Conservation (phyloP, 30 jellyfish, hydroid and myxozoan genomes). For the Hydractinia echinata region DNA sequence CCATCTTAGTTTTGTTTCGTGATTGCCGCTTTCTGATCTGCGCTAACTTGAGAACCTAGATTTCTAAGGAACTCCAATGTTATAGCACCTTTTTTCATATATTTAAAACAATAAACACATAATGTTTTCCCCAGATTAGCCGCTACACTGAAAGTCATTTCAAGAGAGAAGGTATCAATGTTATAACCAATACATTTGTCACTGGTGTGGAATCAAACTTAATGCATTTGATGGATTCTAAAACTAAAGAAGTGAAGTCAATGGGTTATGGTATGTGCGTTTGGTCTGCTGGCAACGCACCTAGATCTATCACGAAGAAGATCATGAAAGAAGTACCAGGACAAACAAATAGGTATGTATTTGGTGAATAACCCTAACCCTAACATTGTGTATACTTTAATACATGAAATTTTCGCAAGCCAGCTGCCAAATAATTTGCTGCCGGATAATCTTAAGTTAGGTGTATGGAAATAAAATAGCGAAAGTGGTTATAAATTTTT, state of each 20-base stretch:
- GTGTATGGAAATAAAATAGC: too few relatives aligned
- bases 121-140: constrained; percentile 52
- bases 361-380: too few relatives aligned
- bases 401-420: too few relatives aligned
- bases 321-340: constrained; percentile 67
- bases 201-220: constrained; percentile 59
- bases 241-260: constrained; percentile 43
- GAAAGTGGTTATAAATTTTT: too few relatives aligned
- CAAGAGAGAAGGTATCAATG: constrained; percentile 51
- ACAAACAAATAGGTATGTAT: constrained; percentile 69
- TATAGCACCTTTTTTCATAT: too few relatives aligned
- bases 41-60: too few relatives aligned
- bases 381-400: too few relatives aligned
- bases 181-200: constrained; percentile 80
- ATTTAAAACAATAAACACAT: neutral
- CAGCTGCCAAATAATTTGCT: too few relatives aligned
- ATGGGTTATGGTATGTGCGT: constrained; percentile 94
- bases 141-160: constrained; percentile 68
- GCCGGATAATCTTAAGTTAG: too few relatives aligned
- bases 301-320: constrained; percentile 61
- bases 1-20: neutral
- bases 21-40: too few relatives aligned
- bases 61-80: too few relatives aligned
- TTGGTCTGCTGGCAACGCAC: constrained; percentile 97
- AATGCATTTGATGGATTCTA: constrained; percentile 62